A percentile compares a stretch with the other conserved stretches of the same genome.
Conservation (phyloP, 2,888 invertebrate species). For the Heliconius sara region DNA sequence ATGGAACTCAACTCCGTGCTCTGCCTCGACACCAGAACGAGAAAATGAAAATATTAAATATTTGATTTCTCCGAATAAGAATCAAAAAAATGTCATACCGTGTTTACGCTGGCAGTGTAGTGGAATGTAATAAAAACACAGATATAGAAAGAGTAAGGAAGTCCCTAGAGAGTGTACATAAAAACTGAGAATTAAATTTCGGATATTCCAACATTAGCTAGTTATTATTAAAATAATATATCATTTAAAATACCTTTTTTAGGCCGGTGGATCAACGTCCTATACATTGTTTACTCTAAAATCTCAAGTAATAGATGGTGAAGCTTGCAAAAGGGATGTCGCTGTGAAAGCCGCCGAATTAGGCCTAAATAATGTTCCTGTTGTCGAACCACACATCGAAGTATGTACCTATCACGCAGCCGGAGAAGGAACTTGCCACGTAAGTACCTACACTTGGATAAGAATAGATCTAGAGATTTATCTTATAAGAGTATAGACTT, state of each 20-base stretch:
- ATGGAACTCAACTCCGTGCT: background rate
- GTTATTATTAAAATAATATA: too few species aligned
- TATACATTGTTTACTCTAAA: slow-evolving; percentile 48
- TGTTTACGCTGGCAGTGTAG: too few species aligned
- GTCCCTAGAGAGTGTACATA: too few species aligned
- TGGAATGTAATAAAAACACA: too few species aligned
- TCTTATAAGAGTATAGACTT: background rate
- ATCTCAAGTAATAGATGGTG: slow-evolving; percentile 50
- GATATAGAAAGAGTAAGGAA: too few species aligned
- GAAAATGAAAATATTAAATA: background rate
- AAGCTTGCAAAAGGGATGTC: slow-evolving; percentile 50
- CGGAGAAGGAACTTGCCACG: slow-evolving; percentile 62
- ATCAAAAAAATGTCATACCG: background rate
- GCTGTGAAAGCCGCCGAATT: slow-evolving; percentile 41
- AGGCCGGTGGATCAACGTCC: slow-evolving; percentile 58
- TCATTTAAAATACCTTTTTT: slow-evolving; percentile 23
- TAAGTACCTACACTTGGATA: slow-evolving; percentile 50
- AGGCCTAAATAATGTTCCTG: slow-evolving; percentile 52
- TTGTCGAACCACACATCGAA: slow-evolving; percentile 61
- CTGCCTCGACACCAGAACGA: background rate
- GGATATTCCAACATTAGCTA: too few species aligned
- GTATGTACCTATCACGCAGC: slow-evolving; percentile 61
- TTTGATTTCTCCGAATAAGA: background rate
- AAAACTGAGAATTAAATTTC: too few species aligned
- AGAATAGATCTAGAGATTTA: background rate